phyloP scores from a whole-genome alignment of 53 echinoderm and acorn worm species.

The Mesocentrotus franciscanus region DNA sequence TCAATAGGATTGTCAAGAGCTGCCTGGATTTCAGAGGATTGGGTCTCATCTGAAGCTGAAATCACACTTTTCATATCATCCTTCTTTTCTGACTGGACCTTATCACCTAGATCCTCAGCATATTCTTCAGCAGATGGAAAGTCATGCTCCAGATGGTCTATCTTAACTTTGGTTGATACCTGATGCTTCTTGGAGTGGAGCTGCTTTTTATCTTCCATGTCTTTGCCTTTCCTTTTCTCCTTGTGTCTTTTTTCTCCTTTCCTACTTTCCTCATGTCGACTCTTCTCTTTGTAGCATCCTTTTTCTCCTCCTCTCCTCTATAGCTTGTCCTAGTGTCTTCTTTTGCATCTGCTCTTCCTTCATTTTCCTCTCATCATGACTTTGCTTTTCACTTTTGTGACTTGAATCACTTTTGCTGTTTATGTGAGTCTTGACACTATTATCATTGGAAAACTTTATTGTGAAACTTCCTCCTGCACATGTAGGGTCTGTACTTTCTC shows the following conservation, averaged over 20 bases:
- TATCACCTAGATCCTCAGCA: background rate
- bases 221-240: background rate
- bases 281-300: background rate
- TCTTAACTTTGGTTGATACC: slow-evolving; percentile 43
- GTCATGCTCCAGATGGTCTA: slow-evolving; percentile 58
- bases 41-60: background rate
- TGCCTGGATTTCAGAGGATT: background rate
- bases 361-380: background rate
- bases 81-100: background rate
- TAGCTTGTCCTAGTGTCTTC: background rate
- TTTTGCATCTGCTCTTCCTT: background rate
- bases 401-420: background rate
- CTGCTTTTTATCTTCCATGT: background rate
- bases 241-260: slow-evolving; percentile 1
- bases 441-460: background rate
- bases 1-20: background rate
- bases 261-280: background rate
- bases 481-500: background rate
- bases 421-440: background rate
- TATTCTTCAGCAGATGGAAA: slow-evolving; percentile 30
- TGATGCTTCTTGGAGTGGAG: slow-evolving; percentile 3
- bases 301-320: background rate
- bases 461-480: background rate
- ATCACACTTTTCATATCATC: background rate
- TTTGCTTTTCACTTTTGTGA: slow-evolving; percentile 3